Evolutionary conservation across 2,113 vertebrate species (phyloP).

Genomic region (Hylia prasina): DNA sequence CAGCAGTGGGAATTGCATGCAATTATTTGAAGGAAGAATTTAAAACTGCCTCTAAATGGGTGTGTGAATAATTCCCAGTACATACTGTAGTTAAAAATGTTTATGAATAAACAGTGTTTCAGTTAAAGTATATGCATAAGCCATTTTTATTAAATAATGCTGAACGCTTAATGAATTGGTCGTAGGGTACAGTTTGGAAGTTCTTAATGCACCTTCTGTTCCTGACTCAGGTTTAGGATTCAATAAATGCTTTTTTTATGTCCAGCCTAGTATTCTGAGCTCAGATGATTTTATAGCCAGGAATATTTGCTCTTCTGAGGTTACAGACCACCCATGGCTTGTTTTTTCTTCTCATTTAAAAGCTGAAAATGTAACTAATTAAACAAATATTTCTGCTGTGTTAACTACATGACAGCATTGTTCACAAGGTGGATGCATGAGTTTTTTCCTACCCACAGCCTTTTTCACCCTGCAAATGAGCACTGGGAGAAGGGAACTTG

Average conservation of each 20-base stretch:
- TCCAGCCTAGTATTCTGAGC: constrained; percentile 69
- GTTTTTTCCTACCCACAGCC: neutral
- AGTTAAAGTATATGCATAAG: constrained; percentile 16
- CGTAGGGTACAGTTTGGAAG: constrained; percentile 48
- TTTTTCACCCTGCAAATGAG: neutral
- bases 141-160: constrained; percentile 69
- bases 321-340: constrained; percentile 73
- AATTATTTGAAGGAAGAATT: neutral
- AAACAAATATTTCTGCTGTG: constrained; percentile 52
- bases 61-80: constrained; percentile 28
- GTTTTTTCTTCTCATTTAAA: constrained; percentile 65
- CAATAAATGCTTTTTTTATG: constrained; percentile 73
- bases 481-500: neutral
- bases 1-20: neutral
- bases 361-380: constrained; percentile 70
- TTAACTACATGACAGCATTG: constrained; percentile 43
- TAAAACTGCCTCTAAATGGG: neutral
- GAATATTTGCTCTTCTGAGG: constrained; percentile 74
- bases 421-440: neutral
- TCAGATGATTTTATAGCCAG: constrained; percentile 66
- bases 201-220: constrained; percentile 76
- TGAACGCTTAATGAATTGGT: constrained; percentile 48
- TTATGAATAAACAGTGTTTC: constrained; percentile 53
- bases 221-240: constrained; percentile 44
- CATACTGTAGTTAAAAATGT: constrained; percentile 48